Percentiles rank a stretch among this genome's conserved stretches.
Evolutionary conservation across 1,140 invertebrate genomes (phyloP).

Genomic region (Pogonomyrmex californicus): DNA sequence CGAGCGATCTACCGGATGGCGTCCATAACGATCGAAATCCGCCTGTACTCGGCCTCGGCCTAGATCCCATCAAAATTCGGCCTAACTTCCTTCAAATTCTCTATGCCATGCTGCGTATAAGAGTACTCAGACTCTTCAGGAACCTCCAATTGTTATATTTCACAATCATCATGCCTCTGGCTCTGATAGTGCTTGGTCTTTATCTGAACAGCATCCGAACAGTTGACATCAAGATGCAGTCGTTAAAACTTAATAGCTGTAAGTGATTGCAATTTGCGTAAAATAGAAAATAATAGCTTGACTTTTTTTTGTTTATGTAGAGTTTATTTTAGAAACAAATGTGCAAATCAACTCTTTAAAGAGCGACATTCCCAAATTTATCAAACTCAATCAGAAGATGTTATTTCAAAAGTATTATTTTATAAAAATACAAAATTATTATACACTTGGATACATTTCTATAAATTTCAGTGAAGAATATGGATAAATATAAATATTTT

Average conservation of each 20-base stretch:
- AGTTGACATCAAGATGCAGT: conserved; percentile 89
- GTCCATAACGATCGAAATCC: conserved; percentile 83
- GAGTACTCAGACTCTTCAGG: conserved; percentile 85
- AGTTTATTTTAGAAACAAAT: neutral
- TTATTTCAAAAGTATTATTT: neutral
- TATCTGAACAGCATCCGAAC: conserved; percentile 90
- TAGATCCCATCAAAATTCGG: conserved; percentile 87
- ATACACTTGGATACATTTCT: neutral
- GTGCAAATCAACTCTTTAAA: neutral
- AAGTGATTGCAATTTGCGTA: conserved; percentile 56
- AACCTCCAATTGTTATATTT: conserved; percentile 87
- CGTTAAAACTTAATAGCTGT: conserved; percentile 87
- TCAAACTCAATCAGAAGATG: neutral
- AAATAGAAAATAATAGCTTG: neutral
- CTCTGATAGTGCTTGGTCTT: conserved; percentile 90
- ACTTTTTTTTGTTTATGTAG: neutral
- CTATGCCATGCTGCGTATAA: conserved; percentile 85
- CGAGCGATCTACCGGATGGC: conserved; percentile 82
- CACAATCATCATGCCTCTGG: conserved; percentile 87
- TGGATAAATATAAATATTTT: no score
- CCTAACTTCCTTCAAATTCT: conserved; percentile 87
- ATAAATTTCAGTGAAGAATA: neutral
- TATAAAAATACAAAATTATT: conserved; percentile 7
- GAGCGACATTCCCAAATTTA: neutral
- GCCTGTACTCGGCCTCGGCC: conserved; percentile 86